Base-by-base conservation (phyloP, 2,113 vertebrate genomes). In the Macheiramphus alcinus region DNA sequence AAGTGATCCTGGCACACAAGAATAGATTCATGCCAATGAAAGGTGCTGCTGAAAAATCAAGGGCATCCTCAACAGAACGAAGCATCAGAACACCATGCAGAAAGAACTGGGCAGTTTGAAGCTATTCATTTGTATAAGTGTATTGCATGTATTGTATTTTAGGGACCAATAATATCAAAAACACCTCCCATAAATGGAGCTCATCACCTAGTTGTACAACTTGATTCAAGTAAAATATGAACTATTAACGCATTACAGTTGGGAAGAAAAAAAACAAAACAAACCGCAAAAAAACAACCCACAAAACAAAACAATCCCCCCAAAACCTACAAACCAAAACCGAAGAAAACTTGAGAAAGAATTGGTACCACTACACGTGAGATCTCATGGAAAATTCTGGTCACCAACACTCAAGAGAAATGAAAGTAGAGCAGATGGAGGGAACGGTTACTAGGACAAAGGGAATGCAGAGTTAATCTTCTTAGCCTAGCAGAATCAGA, bases 391-490 rank as follows among this genome's bases (percentile, higher is more conserved):
- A 84, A 89, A 81, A 81, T 63, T 88, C 67, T 84, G 58, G 75
- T 71, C 50, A 58, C 42, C 83, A 83, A 16, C 72, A 91, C 76
- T 74, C 72, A 88, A 84, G 70, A 91, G 73, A 89, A 94, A 93
- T 84, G 15, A 86, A 89, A 95, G 20, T 19, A 53, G 55, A 94
- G 89, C 80, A 95, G 89, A 94, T 84, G 65, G 36, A 84, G 43
- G 63, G 52, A 80, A 81, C 0, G 14, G 94, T 87, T 96, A 96
- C 75, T 86, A 59, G 83, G 80, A 76, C 83, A 94, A 96, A 88
- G 84, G 61, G 78, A 90, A 87, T 21, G 42, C 80, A 78, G 85
- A 88, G 75, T 89, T 96, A 91, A 96, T 93, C 86, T 71, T 94
- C 75, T 89, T 56, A 91, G 75, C n/a, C 50, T n/a, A 74, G 86